phyloP scores from a whole-genome alignment of 2,888 invertebrate genomes.

The Perdita meconis region DNA sequence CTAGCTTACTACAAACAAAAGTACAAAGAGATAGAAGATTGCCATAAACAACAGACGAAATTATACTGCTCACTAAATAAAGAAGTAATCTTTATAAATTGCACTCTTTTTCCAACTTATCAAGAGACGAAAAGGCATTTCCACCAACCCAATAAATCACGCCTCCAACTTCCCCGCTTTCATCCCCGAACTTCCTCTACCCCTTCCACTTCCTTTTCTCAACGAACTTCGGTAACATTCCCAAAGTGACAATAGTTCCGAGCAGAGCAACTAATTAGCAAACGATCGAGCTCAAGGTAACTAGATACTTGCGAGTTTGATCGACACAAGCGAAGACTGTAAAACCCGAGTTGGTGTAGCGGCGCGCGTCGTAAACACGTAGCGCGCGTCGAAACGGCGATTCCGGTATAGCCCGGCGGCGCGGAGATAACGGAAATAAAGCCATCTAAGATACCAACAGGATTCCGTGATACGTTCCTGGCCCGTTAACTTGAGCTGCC shows the following conservation, averaged over 20 bases:
- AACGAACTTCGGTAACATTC: neutral
- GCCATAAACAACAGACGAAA: too few species aligned
- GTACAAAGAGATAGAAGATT: too few species aligned
- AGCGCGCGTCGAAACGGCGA: slow-evolving; percentile 27
- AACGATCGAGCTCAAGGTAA: neutral
- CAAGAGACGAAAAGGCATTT: too few species aligned
- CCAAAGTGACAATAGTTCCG: neutral
- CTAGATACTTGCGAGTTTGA: neutral
- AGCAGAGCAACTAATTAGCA: neutral
- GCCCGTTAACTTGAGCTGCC: slow-evolving; percentile 46
- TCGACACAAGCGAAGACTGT: neutral
- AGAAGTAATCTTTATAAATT: too few species aligned
- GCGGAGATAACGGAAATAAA: slow-evolving; percentile 66
- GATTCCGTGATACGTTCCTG: slow-evolving; percentile 76
- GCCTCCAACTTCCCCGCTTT: neutral
- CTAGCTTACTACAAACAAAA: too few species aligned
- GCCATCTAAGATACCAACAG: slow-evolving; percentile 75
- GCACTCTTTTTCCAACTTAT: too few species aligned
- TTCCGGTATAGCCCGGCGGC: slow-evolving; percentile 30
- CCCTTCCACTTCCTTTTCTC: neutral
- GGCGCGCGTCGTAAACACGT: slow-evolving; percentile 28
- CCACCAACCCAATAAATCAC: neutral
- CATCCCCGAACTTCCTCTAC: neutral
- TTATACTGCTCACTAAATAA: too few species aligned
- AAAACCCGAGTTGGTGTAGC: neutral